phyloP scores from a whole-genome alignment of 2,888 invertebrate species.

The Meiosimyza decipiens region DNA sequence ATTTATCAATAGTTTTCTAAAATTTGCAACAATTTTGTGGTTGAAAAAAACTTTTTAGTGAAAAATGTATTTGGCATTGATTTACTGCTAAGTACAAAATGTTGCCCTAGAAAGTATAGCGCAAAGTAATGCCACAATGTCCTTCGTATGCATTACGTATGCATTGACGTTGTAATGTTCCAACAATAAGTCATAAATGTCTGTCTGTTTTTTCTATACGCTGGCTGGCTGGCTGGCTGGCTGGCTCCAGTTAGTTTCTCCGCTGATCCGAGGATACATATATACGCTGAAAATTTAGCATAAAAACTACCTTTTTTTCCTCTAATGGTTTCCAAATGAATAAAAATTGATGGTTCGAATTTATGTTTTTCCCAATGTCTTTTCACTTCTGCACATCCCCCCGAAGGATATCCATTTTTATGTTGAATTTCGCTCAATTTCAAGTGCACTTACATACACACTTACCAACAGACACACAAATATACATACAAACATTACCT shows the following conservation, averaged over 20 bases:
- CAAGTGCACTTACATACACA: conserved; percentile 51
- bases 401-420: conserved; percentile 54
- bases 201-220: background rate
- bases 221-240: background rate
- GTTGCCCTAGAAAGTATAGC: conserved; percentile 20
- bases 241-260: background rate
- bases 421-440: conserved; percentile 53
- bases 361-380: too few species aligned
- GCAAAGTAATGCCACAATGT: conserved; percentile 26
- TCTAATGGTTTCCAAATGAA: background rate
- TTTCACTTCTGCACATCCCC: background rate
- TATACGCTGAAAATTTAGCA: background rate
- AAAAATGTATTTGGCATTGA: conserved; percentile 23
- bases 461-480: conserved; percentile 42
- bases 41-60: too few species aligned
- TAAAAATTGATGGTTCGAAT: too few species aligned
- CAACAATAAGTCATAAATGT: conserved; percentile 35
- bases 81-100: background rate
- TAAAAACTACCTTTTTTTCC: background rate
- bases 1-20: too few species aligned
- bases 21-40: too few species aligned
- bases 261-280: background rate
- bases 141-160: conserved; percentile 34
- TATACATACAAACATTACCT: conserved; percentile 4
- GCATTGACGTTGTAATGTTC: conserved; percentile 31